Conservation (phyloP, 2,888 invertebrate species). For the Latrodectus hesperus region DNA sequence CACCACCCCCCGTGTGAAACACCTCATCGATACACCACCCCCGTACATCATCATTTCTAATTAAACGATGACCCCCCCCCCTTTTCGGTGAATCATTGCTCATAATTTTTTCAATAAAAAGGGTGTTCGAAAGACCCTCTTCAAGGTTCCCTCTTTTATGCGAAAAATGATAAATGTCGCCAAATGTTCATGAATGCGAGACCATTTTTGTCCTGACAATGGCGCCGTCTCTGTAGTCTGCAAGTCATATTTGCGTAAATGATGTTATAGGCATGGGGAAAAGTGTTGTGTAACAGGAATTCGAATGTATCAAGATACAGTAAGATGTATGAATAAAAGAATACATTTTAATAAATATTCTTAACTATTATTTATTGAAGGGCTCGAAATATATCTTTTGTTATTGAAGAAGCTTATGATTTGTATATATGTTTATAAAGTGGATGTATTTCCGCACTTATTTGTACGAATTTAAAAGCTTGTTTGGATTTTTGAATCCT, state of each 20-base stretch:
- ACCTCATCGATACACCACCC: not conserved
- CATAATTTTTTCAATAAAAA: not conserved
- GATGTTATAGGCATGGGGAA: not conserved
- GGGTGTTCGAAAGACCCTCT: not conserved
- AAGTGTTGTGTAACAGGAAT: too few relatives aligned
- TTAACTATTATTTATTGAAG: too few relatives aligned
- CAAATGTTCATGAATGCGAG: not conserved
- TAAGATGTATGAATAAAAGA: too few relatives aligned
- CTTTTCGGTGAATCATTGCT: slow-evolving; percentile 26
- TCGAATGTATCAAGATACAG: too few relatives aligned
- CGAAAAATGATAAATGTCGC: not conserved
- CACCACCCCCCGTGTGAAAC: not conserved
- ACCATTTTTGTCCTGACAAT: not conserved
- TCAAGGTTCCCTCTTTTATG: not conserved
- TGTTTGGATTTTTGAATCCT: too few relatives aligned
- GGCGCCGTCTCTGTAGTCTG: not conserved
- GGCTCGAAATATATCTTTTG: too few relatives aligned
- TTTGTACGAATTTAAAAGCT: too few relatives aligned
- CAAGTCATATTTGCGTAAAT: not conserved
- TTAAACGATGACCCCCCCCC: slow-evolving; percentile 24
- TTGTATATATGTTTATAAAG: too few relatives aligned
- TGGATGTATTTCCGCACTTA: too few relatives aligned
- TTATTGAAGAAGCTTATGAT: too few relatives aligned
- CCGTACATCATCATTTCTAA: slow-evolving; percentile 7
- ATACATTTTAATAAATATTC: too few relatives aligned